Base-by-base conservation (phyloP, 2,888 invertebrate genomes). In the Acanthopleura granulata region DNA sequence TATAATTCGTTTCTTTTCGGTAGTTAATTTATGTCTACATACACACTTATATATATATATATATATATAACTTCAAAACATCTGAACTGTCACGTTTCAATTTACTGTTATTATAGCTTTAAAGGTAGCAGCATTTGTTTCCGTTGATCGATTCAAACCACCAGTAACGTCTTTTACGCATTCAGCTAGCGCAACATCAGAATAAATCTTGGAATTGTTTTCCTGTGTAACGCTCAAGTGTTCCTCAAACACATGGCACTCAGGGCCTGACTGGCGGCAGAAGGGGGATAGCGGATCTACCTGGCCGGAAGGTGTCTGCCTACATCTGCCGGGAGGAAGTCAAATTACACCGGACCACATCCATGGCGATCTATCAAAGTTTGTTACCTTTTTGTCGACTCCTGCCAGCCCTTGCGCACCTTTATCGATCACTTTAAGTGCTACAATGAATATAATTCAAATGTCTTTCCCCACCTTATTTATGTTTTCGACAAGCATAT, bases 181-280 rank as follows among this genome's bases (percentile, higher is more conserved):
- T 57, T 57, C 57, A 57, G 6, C 22, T 57, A 4, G n/a, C 22
- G 57, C 57, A 57, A 57, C 57, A 57, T 12, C 57, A 57, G 57
- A 57, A 57, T 57, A 57, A 57, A 57, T 57, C 57, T n/a, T 57
- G 18, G 57, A 22, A 57, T 57, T 57, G 57, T 57, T 57, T 57
- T 57, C 57, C 57, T 57, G 57, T 22, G 57, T 12, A 22, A 57
- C 57, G 57, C 57, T 57, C 57, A 57, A 57, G 57, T 57, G 57
- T 22, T 57, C 57, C 22, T 22, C 22, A 57, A 57, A 57, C 57
- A 57, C 22, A 40, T 57, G 6, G 3, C 22, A 57, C 57, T 57
- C 57, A 18, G 57, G 40, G 9, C 40, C 40, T 40, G 40, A 40
- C 40, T 40, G 40, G 40, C 40, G 40, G 40, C 40, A 40, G 40